phyloP scores from a whole-genome alignment of 2,888 invertebrate genomes.

The Blomia tropicalis region DNA sequence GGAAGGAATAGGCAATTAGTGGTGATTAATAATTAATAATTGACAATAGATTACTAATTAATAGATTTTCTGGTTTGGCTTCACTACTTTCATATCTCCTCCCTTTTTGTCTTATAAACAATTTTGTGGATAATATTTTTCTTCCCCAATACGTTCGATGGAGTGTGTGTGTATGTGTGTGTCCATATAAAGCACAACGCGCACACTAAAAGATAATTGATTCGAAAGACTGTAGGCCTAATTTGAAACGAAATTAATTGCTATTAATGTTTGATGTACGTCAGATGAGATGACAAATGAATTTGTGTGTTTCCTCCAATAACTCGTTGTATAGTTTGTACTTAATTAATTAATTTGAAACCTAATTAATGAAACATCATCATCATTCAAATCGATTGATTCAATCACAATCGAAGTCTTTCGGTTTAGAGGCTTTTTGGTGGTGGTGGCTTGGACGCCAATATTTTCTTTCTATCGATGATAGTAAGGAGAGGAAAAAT shows the following conservation, averaged over 20 bases:
- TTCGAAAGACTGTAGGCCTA: slow-evolving; percentile 6
- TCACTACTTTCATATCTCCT: too few species aligned
- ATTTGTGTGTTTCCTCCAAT: background rate
- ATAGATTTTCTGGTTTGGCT: background rate
- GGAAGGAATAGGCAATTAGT: background rate
- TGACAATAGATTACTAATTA: background rate
- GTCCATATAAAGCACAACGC: background rate
- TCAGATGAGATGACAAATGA: slow-evolving; percentile 10
- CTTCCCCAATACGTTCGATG: too few species aligned
- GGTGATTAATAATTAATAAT: slow-evolving; percentile 10
- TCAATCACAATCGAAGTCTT: too few species aligned
- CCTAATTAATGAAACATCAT: slow-evolving; percentile 7
- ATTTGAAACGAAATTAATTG: slow-evolving; percentile 13
- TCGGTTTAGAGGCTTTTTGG: too few species aligned
- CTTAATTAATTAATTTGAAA: background rate
- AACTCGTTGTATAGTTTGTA: background rate
- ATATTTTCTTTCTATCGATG: background rate
- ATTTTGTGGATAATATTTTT: too few species aligned
- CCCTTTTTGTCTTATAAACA: too few species aligned
- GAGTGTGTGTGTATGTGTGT: background rate
- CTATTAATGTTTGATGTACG: background rate
- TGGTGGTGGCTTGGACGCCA: background rate
- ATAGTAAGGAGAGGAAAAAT: background rate
- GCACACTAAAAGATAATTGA: slow-evolving; percentile 2
- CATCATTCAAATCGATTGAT: slow-evolving; percentile 9